These are phyloP conservation scores for Aricia artaxerxes DNA, from an alignment of 2,888 invertebrate genomes.

Conservation along the genomic window DNA sequence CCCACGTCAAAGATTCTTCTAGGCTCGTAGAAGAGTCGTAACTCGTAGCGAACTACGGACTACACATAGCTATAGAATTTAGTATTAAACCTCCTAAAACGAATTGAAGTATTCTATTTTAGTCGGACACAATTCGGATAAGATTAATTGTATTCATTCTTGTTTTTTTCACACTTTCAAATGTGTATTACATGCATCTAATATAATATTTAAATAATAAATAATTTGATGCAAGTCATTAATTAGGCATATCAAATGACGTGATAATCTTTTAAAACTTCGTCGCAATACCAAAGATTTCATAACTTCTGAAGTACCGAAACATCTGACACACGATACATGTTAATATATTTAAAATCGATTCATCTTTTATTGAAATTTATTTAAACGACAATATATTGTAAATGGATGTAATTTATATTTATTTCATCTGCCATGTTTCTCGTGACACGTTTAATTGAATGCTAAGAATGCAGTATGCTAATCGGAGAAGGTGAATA, in stretches of 20 bases:
- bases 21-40: no score
- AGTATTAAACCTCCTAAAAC: no score
- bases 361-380: not conserved
- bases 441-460: constrained; percentile 1
- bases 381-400: constrained; percentile 3
- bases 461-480: not conserved
- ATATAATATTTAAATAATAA: not conserved
- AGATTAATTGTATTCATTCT: no score
- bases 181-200: not conserved
- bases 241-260: not conserved
- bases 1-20: no score
- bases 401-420: constrained; percentile 1
- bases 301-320: constrained; percentile 13
- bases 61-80: no score
- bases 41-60: no score
- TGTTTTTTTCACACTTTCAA: no score
- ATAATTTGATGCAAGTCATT: not conserved
- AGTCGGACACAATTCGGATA: no score
- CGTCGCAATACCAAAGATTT: not conserved
- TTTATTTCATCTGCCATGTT: constrained; percentile 7
- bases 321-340: not conserved
- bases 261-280: not conserved
- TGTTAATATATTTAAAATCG: constrained; percentile 6
- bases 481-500: not conserved
- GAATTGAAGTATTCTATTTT: no score